Percentiles rank a stretch among this genome's conserved stretches.
phyloP scores from a whole-genome alignment of 2,797 vertebrate species.

The Poecilia velifera region DNA sequence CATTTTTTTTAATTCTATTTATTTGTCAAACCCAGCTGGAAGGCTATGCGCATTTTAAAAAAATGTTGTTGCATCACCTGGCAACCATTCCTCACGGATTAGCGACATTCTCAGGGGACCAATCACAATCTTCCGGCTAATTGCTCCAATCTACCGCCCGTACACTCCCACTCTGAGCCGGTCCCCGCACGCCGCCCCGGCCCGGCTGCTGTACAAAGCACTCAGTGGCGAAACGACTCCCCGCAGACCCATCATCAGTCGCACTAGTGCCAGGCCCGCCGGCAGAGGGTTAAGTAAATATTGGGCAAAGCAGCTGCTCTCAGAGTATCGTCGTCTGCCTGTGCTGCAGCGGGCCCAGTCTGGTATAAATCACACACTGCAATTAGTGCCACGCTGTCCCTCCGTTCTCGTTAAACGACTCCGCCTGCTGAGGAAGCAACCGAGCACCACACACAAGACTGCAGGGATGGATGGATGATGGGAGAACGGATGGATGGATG shows the following conservation, averaged over 20 bases:
- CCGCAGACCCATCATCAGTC: constrained; percentile 61
- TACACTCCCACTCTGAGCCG: constrained; percentile 42
- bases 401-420: constrained; percentile 75
- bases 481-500: neutral
- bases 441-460: constrained; percentile 56
- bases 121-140: constrained; percentile 61
- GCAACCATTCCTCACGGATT: constrained; percentile 49
- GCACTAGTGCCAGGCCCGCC: constrained; percentile 68
- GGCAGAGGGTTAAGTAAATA: constrained; percentile 82
- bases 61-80: constrained; percentile 38
- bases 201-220: constrained; percentile 56
- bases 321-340: constrained; percentile 69
- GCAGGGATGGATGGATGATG: constrained; percentile 27
- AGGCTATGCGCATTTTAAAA: neutral
- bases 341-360: constrained; percentile 67
- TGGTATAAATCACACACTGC: constrained; percentile 79
- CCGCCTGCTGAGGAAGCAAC: constrained; percentile 61
- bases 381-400: constrained; percentile 78
- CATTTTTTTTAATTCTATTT: neutral
- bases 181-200: constrained; percentile 37
- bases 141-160: constrained; percentile 67
- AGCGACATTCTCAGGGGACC: constrained; percentile 61
- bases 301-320: constrained; percentile 80
- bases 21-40: neutral
- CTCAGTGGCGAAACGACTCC: constrained; percentile 64